Percentiles rank a stretch among this genome's conserved stretches.
Evolutionary conservation across 2,888 invertebrate species (phyloP).

Genomic region (Leucophora obtusa): DNA sequence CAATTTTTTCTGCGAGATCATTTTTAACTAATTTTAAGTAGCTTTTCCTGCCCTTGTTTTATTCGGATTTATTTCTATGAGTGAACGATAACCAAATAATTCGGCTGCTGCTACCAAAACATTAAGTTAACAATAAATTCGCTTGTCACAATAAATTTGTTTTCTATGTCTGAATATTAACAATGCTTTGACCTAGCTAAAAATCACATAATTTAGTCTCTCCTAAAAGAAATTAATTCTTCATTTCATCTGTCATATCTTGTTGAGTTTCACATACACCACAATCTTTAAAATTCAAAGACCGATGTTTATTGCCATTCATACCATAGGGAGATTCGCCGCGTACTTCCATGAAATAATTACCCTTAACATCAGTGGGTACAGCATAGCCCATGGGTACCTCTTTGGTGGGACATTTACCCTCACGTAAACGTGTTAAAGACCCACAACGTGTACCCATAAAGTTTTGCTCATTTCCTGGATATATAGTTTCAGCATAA

Average conservation of each 20-base stretch:
- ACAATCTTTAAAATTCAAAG: constrained; percentile 28
- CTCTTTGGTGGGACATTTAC: constrained; percentile 70
- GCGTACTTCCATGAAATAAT: constrained; percentile 75
- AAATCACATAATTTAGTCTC: neutral
- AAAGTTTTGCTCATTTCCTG: constrained; percentile 77
- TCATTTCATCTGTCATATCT: neutral
- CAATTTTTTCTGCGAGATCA: too few relatives aligned
- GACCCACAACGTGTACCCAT: constrained; percentile 74
- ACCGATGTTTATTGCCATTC: constrained; percentile 55
- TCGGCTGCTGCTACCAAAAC: too few relatives aligned
- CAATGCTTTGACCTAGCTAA: neutral
- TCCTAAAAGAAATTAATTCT: neutral
- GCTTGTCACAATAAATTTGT: too few relatives aligned
- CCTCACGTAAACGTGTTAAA: constrained; percentile 68
- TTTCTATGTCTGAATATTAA: neutral
- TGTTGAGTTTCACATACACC: constrained; percentile 13
- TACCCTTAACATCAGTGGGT: constrained; percentile 72
- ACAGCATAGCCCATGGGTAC: constrained; percentile 75
- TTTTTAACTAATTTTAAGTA: too few relatives aligned
- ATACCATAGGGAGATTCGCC: constrained; percentile 70
- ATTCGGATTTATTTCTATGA: too few relatives aligned
- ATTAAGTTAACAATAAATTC: too few relatives aligned
- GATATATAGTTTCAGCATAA: constrained; percentile 74
- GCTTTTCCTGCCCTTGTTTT: too few relatives aligned
- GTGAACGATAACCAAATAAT: too few relatives aligned